Percentiles rank a stretch among this genome's conserved stretches.
These are phyloP conservation scores for Eupeodes luniger DNA, from an alignment of 2,888 invertebrate species.

Conservation along the genomic window DNA sequence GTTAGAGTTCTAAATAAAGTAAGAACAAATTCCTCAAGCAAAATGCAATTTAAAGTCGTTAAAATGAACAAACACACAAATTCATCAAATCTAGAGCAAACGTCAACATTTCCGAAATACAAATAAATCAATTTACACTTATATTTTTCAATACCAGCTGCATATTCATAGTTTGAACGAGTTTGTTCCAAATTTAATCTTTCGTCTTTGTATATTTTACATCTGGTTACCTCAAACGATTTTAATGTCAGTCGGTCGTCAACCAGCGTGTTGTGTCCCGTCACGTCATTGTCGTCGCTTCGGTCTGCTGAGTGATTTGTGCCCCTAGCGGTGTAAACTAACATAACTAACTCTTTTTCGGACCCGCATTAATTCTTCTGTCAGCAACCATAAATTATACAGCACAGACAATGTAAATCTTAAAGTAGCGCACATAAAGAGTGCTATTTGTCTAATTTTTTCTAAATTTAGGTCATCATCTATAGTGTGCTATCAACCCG, in stretches of 20 bases:
- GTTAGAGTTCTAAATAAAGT: too few relatives aligned
- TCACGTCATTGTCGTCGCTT: background rate
- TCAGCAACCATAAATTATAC: conserved; percentile 5
- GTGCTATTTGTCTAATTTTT: conserved; percentile 53
- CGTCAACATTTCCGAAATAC: too few relatives aligned
- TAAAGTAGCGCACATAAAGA: conserved; percentile 7
- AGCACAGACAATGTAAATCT: background rate
- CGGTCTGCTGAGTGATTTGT: background rate
- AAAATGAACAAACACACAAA: too few relatives aligned
- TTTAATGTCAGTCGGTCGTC: background rate
- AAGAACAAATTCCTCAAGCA: too few relatives aligned
- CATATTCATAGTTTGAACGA: too few relatives aligned
- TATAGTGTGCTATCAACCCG: conserved; percentile 36
- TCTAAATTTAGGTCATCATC: conserved; percentile 55
- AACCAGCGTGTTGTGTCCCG: too few relatives aligned
- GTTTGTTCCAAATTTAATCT: too few relatives aligned
- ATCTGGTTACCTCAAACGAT: conserved; percentile 7
- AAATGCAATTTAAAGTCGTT: too few relatives aligned
- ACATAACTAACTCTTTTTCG: conserved; percentile 29
- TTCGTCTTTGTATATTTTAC: background rate
- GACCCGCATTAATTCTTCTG: conserved; percentile 47
- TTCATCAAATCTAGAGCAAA: too few relatives aligned
- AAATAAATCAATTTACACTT: too few relatives aligned
- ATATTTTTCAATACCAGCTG: too few relatives aligned
- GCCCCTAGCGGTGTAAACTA: conserved; percentile 17